phyloP scores from a whole-genome alignment of 2,888 invertebrate species.

The Oscheius sp. region DNA sequence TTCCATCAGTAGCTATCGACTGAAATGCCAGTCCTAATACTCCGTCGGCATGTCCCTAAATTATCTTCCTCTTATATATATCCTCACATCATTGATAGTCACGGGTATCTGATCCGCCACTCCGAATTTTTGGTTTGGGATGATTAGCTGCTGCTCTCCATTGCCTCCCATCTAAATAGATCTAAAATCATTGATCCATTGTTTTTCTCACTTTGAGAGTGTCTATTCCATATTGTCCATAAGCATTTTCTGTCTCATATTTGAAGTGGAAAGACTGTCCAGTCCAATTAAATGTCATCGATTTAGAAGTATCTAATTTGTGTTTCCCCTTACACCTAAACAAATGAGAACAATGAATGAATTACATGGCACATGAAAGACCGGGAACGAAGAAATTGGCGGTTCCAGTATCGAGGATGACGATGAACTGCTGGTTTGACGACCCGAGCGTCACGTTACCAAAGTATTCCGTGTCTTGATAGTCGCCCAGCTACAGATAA shows the following conservation, averaged over 20 bases:
- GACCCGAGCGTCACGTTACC: constrained; percentile 11
- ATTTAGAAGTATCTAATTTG: neutral
- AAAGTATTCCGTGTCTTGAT: constrained; percentile 12
- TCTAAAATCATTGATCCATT: neutral
- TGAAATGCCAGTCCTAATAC: constrained; percentile 16
- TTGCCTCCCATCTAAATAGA: constrained; percentile 1
- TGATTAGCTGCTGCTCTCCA: neutral
- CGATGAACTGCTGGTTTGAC: neutral
- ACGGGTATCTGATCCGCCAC: neutral
- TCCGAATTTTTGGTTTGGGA: constrained; percentile 12
- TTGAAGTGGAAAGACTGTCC: neutral
- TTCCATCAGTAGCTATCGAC: neutral
- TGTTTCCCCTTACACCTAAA: constrained; percentile 4
- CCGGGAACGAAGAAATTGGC: constrained; percentile 10
- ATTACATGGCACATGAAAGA: neutral
- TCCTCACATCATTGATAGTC: neutral
- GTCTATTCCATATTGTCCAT: neutral
- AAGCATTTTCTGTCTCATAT: constrained; percentile 5
- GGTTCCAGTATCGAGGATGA: neutral
- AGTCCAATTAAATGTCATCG: neutral
- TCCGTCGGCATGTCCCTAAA: constrained; percentile 16
- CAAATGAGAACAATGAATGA: neutral
- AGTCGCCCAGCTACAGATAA: neutral
- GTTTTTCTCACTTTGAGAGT: neutral
- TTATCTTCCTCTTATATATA: neutral